Evolutionary conservation across 2,888 invertebrate species (phyloP), one percentile per base, ranked within the genome.

Genomic region (Archips xylosteana): DNA sequence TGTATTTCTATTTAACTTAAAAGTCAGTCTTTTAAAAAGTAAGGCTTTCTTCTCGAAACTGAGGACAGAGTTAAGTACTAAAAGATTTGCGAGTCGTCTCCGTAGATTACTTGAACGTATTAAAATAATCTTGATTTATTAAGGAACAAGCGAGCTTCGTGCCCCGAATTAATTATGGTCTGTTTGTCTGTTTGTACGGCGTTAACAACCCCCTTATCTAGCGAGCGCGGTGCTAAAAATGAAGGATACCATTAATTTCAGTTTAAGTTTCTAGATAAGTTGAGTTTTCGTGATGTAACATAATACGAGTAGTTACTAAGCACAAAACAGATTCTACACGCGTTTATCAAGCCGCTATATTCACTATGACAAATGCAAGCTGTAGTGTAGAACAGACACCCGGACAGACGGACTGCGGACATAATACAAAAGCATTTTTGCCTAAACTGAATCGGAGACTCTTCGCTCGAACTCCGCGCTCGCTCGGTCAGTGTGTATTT

Each of bases 121-220:
- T 32, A 57, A 57, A 57, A 42, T 67, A 54, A 67, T 39, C 42
- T 42, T 67, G 57, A 67, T 67, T 67, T 51, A 67, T 67, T 54
- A 57, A 39, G 54, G 42, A 36, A 23, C 23, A 42, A 39, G 8
- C 45, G 47, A 36, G 51, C 51, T 73, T 47, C 73, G 73, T 73
- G 73, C 73, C 23, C 59, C 13, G 73, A 73, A 73, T 73, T 73
- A 71, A 75, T 75, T 75, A 62, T 61, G 51, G 69, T 66, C 47
- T 75, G 67, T 71, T 68, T 71, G 71, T 70, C 59, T 71, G 68
- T 71, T 75, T 75, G 75, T 64, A 12, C 61, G 45, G 13, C 63
- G 63, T 73, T 69, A 60, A 73, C 68, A 57, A 62, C 15, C 63
- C 57, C 42, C 60, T 73, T 69, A 73, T 73, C 73, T 32, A 39